Conservation (phyloP, 2,797 vertebrate species). For the Rhinichthys osculus region DNA sequence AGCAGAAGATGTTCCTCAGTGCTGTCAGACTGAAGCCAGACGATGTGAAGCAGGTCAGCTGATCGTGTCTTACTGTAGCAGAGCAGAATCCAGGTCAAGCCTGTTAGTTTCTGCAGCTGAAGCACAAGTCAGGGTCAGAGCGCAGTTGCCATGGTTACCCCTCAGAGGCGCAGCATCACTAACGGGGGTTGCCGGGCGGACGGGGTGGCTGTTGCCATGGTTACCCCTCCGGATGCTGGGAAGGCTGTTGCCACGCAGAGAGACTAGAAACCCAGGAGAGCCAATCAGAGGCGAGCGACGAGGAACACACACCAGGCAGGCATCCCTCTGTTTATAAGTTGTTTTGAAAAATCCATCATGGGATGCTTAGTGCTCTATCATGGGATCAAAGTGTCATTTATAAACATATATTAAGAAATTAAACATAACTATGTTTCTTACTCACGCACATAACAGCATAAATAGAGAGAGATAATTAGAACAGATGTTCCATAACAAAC, state of each 20-base stretch:
- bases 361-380: conserved; percentile 55
- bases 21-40: conserved; percentile 27
- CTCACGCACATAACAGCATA: neutral
- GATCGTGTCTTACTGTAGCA: conserved; percentile 57
- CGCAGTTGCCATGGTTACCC: conserved; percentile 78
- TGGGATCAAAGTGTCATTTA: neutral
- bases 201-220: conserved; percentile 54
- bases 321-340: conserved; percentile 65
- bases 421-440: neutral
- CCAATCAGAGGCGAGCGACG: conserved; percentile 72
- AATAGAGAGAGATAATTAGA: neutral
- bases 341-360: conserved; percentile 68
- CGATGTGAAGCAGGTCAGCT: conserved; percentile 71
- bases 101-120: conserved; percentile 66
- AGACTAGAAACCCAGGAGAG: conserved; percentile 62
- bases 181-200: conserved; percentile 79
- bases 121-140: conserved; percentile 74
- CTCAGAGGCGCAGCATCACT: conserved; percentile 74
- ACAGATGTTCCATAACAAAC: conserved; percentile 1
- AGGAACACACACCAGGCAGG: conserved; percentile 69
- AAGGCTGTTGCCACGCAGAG: conserved; percentile 78
- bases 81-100: conserved; percentile 81
- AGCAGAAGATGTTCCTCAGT: neutral
- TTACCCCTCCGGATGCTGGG: conserved; percentile 15
- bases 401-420: neutral